Evolutionary conservation across 2,888 invertebrate species (phyloP).

Genomic region (Horisme vitalbata): DNA sequence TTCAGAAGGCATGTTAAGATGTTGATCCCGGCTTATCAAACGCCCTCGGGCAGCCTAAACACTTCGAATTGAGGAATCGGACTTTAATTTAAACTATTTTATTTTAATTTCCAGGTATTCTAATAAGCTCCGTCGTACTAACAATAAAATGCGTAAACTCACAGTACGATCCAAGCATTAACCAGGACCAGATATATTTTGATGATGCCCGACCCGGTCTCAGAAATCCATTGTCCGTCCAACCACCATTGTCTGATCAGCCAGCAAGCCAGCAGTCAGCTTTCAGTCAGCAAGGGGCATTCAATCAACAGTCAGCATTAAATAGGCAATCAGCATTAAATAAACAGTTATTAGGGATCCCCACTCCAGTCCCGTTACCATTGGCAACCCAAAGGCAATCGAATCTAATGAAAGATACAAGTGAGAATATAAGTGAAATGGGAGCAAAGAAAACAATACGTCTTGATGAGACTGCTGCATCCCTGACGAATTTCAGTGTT

Average conservation of each 20-base stretch:
- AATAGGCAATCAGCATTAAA: neutral
- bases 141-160: neutral
- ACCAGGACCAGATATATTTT: conserved; percentile 21
- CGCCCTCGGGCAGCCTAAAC: no score
- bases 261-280: neutral
- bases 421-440: neutral
- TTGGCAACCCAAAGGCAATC: neutral
- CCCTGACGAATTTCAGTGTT: conserved; percentile 28
- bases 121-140: conserved; percentile 4
- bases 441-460: conserved; percentile 2
- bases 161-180: conserved; percentile 9
- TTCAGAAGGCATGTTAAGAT: no score
- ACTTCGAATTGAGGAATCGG: no score
- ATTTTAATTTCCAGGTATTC: conserved; percentile 4
- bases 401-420: neutral
- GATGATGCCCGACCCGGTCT: conserved; percentile 9
- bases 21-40: no score
- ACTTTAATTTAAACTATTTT: neutral
- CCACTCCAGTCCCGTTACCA: neutral
- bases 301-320: neutral
- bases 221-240: neutral
- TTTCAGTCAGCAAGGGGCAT: no score
- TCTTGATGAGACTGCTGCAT: conserved; percentile 14
- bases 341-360: neutral
- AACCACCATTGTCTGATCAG: neutral